Base-by-base conservation (phyloP, 2,797 vertebrate species). In the Sebastolobus alascanus region DNA sequence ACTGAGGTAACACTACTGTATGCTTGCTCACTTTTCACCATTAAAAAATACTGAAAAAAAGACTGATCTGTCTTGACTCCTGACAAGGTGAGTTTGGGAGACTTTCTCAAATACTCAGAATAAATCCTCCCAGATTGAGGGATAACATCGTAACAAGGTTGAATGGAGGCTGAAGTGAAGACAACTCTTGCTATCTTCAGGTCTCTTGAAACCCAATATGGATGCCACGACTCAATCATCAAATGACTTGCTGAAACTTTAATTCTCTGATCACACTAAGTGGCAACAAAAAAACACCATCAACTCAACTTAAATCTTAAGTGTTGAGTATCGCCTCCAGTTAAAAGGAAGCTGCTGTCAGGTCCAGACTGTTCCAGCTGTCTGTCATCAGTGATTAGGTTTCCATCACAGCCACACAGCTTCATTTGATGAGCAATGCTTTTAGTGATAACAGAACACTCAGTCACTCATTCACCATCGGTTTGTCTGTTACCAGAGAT, bases 181-280 rank as follows among this genome's bases (percentile, higher is more conserved):
- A 66, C 46, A 52, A 72, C 83, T 38, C 55, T 68, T 11, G 61
- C 18, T 33, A 83, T 83, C 75, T 68, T 79, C 63, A 81, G 83
- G 88, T 84, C 29, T 29, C 61, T 86, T 55, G 95, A 95, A 95
- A 94, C 63, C 63, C 40, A 66, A 96, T 59, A 92, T 58, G 65
- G 70, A 75, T 60, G 64, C 72, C 69, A 68, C 73, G 18, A 79
- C 89, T 89, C 83, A 75, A 82, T 90, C 88, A 90, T 88, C 91
- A 91, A 88, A 82, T 82, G 92, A 92, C 91, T 93, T 90, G 84
- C 55, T 95, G 89, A 95, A 96, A 96, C 93, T 95, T 96, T 95
- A 96, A 95, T 93, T 92, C 88, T 91, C 82, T 92, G 94, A 96
- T 95, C 94, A 92, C 93, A 88, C 93, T 92, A 95, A 95, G 95